phyloP scores from a whole-genome alignment of 2,888 invertebrate genomes.

The Dicycla oo region DNA sequence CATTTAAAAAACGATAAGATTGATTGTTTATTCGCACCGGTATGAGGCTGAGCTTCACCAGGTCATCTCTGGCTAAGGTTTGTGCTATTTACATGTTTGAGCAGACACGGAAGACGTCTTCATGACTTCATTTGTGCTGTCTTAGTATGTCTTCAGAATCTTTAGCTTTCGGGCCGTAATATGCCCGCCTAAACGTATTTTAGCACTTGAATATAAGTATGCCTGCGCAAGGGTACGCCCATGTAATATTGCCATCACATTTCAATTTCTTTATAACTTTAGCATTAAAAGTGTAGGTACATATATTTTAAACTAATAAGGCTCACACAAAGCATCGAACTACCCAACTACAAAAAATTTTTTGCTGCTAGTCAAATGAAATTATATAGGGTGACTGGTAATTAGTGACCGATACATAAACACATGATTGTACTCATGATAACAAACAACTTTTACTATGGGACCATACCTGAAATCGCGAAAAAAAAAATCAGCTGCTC shows the following conservation, averaged over 20 bases:
- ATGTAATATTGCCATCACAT: not conserved
- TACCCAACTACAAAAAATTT: not conserved
- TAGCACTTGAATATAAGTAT: not conserved
- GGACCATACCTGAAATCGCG: too few relatives aligned
- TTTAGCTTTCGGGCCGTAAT: not conserved
- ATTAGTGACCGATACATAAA: too few relatives aligned
- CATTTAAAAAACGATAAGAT: not conserved
- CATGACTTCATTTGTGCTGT: not conserved
- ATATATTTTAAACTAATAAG: not conserved
- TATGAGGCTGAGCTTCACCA: not conserved
- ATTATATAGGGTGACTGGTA: too few relatives aligned
- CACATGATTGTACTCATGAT: too few relatives aligned
- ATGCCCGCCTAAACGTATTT: not conserved
- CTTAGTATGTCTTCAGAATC: not conserved
- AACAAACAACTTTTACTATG: too few relatives aligned
- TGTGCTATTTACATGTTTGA: not conserved
- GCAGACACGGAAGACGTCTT: not conserved
- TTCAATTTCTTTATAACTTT: not conserved
- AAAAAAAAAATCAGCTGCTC: too few relatives aligned
- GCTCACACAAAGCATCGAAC: not conserved
- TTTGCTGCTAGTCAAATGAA: too few relatives aligned
- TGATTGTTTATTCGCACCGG: not conserved
- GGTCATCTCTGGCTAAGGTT: not conserved
- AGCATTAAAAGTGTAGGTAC: not conserved
- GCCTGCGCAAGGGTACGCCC: not conserved